These are phyloP conservation scores for Pseudachorutes palmiensis DNA, from an alignment of 1,140 invertebrate species.

Conservation along the genomic window DNA sequence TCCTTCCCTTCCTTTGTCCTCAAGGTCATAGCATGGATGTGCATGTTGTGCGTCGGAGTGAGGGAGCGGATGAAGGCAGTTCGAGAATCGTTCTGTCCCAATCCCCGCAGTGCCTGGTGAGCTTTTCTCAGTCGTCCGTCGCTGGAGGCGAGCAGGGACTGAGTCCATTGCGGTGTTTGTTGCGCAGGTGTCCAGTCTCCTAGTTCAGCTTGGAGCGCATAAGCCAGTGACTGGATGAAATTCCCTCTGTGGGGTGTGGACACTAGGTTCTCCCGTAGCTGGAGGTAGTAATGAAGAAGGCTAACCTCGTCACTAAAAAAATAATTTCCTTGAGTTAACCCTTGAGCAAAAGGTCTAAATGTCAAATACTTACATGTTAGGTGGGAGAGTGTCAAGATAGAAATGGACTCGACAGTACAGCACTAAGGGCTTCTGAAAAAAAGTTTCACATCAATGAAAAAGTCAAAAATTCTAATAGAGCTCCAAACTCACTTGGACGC, in stretches of 20 bases:
- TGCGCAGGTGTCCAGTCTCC: conserved; percentile 62
- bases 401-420: conserved; percentile 89
- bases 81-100: conserved; percentile 29
- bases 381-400: conserved; percentile 79
- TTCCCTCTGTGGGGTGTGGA: conserved; percentile 43
- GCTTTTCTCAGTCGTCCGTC: conserved; percentile 13
- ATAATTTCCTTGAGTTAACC: no score
- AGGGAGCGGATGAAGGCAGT: conserved; percentile 34
- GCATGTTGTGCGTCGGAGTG: conserved; percentile 36
- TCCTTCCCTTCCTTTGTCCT: conserved; percentile 36
- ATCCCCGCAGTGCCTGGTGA: conserved; percentile 26
- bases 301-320: conserved; percentile 70
- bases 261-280: conserved; percentile 78
- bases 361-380: conserved; percentile 57
- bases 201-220: conserved; percentile 82
- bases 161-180: no score
- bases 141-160: no score
- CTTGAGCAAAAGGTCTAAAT: conserved; percentile 11
- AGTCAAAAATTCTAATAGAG: no score
- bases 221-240: conserved; percentile 55
- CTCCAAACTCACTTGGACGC: no score
- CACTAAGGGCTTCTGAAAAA: conserved; percentile 65
- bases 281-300: conserved; percentile 84
- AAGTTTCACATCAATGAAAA: no score
- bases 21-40: conserved; percentile 33